These are phyloP conservation scores for Podilymbus podiceps DNA, from an alignment of 2,113 vertebrate species.

Conservation along the genomic window DNA sequence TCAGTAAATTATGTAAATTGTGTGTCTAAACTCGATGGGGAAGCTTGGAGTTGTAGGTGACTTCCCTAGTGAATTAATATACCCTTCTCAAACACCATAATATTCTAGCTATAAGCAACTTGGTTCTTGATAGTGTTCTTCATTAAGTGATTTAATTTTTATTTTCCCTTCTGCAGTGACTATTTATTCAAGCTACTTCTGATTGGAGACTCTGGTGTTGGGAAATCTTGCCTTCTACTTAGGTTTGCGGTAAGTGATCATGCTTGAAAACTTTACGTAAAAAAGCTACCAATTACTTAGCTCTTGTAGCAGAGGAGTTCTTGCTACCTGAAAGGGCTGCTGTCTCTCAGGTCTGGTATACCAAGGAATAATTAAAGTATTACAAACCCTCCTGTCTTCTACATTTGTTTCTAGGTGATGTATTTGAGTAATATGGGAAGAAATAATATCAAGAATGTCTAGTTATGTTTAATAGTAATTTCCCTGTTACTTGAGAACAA, in stretches of 20 bases:
- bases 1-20: neutral
- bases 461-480: neutral
- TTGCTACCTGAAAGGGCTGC: neutral
- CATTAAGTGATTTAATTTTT: neutral
- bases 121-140: neutral
- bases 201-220: slow-evolving; percentile 97
- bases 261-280: neutral
- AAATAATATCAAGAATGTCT: neutral
- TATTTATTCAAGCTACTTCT: slow-evolving; percentile 99
- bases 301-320: neutral
- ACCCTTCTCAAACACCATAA: neutral
- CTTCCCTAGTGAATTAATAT: neutral
- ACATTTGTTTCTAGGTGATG: neutral
- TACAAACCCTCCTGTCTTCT: neutral
- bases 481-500: neutral
- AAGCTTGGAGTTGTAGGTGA: neutral
- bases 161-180: slow-evolving; percentile 81
- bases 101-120: neutral
- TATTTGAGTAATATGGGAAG: neutral
- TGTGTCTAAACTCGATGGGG: neutral
- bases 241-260: slow-evolving; percentile 94
- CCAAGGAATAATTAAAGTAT: neutral
- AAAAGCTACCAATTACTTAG: neutral
- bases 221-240: slow-evolving; percentile 97
- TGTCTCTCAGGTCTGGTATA: neutral